Evolutionary conservation across 2,888 invertebrate species (phyloP), one percentile per base, ranked within the genome.

Genomic region (Scotopteryx bipunctaria): DNA sequence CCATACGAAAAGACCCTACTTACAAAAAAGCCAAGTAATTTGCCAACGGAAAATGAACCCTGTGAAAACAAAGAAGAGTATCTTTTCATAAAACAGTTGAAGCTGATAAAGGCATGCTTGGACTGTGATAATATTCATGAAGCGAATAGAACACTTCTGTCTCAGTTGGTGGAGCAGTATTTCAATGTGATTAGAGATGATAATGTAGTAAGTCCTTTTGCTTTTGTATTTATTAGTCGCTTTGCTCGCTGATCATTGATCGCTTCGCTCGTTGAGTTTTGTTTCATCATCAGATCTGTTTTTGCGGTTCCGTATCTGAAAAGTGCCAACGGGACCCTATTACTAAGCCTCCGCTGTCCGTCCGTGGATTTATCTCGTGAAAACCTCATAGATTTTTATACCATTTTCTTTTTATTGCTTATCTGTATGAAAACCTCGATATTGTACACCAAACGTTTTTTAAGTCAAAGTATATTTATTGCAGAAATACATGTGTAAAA

Each of bases 91-190:
- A 73, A 59, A 25, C 80, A 78, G 61, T 46, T 90, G 66, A 67
- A 66, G 2, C 56, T 59, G 51, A 71, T 92, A 16, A 81, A 81
- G 37, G 69, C 67, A 8, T 83, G 91, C 36, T 70, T 94, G 57
- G 84, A 83, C 21, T 78, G 87, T 52, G 85, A 91, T 6, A 82
- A 82, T 56, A 91, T 93, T 49, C 92, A 92, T 47, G 93, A 93
- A 32, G 92, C 92, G 0, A 94, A 93, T 61, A 91, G 92, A 63
- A 90, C 86, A 0, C 54, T 92, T 15, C 52, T 93, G 27, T 85
- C 90, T 2, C 86, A 86, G 40, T 73, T 87, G 0, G 66, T 93
- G 1, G 92, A 92, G 63, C 73, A 78, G 2, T 84, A 92, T 49
- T 86, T 91, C 55, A 70, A 82, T 1, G 66, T 82, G 13, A 66